Base-by-base conservation (phyloP, 2,888 invertebrate genomes). In the Axea sp. region DNA sequence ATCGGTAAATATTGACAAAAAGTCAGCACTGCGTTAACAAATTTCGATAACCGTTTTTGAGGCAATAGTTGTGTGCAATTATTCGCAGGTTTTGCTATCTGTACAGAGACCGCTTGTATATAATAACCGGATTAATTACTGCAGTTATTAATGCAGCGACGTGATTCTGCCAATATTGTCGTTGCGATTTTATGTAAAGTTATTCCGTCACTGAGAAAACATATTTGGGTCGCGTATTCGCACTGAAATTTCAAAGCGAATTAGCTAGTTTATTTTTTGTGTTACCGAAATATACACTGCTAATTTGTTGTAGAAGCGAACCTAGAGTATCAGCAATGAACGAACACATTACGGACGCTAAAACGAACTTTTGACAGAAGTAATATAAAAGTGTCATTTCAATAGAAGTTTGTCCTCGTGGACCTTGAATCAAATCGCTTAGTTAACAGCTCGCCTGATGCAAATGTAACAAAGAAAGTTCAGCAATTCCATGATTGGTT, bases 401-500 rank as follows among this genome's bases (percentile, higher is more conserved):
- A 39, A 9, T 19, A 3, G 19, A 19, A 30, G 6, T 41, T 24
- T 26, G 19, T 35, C 6, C 6, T 9, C 22, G 11, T 11, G 28
- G 31, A 19, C 22, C 12, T 12, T n/a, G 45, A 45, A 26, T 45
- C 17, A 11, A 37, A 8, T 9, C 14, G 22, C 15, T n/a, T 7
- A 22, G 41, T 57, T 33, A 33, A 22, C 41, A 31, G 19, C 39
- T 37, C 24, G 7, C 4, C 24, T 24, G 1, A 6, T 3, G 43
- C 49, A 62, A 62, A 22, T 57, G 39, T 49, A 62, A 60, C 65
- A 65, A 73, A 73, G 72, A 73, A 73, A 51, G 53, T 74, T 57
- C 59, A 64, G 59, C 57, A 64, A 59, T 55, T 15, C 53, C 37
- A 12, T 67, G 71, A 75, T 71, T 71, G 64, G 67, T 75, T 75